phyloP scores from a whole-genome alignment of 2,797 vertebrate species.

The Allobates femoralis region DNA sequence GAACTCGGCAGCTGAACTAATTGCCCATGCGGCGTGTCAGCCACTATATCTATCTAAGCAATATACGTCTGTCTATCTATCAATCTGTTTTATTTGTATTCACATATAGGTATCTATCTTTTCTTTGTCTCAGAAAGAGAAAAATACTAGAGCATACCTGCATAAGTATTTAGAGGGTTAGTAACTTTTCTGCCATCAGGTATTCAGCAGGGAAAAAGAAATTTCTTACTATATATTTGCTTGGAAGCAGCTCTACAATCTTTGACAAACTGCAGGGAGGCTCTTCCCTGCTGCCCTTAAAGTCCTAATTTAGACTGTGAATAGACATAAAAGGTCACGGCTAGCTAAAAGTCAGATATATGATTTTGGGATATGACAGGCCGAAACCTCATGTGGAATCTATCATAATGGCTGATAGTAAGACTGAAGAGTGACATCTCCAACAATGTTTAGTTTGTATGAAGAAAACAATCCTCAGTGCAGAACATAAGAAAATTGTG shows the following conservation, averaged over 20 bases:
- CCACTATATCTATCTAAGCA: too few relatives aligned
- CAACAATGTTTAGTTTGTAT: not conserved
- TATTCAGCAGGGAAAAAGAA: not conserved
- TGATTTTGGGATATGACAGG: not conserved
- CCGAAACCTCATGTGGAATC: not conserved
- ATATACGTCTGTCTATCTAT: too few relatives aligned
- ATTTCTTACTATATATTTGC: not conserved
- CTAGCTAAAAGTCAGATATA: not conserved
- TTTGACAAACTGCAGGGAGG: not conserved
- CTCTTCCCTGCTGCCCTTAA: not conserved
- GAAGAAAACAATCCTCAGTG: too few relatives aligned
- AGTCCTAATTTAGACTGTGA: constrained; percentile 1
- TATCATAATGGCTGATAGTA: not conserved
- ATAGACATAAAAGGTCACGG: not conserved
- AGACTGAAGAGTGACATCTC: not conserved
- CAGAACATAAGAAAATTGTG: too few relatives aligned
- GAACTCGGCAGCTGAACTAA: too few relatives aligned
- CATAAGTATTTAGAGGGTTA: not conserved
- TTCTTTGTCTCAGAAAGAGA: not conserved
- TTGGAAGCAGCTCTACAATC: not conserved
- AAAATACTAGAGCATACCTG: not conserved
- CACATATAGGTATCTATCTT: not conserved
- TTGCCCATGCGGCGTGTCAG: too few relatives aligned
- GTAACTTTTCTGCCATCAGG: not conserved
- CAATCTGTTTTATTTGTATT: too few relatives aligned